phyloP scores from a whole-genome alignment of 2,888 invertebrate genomes.

The Julus scandinavius region DNA sequence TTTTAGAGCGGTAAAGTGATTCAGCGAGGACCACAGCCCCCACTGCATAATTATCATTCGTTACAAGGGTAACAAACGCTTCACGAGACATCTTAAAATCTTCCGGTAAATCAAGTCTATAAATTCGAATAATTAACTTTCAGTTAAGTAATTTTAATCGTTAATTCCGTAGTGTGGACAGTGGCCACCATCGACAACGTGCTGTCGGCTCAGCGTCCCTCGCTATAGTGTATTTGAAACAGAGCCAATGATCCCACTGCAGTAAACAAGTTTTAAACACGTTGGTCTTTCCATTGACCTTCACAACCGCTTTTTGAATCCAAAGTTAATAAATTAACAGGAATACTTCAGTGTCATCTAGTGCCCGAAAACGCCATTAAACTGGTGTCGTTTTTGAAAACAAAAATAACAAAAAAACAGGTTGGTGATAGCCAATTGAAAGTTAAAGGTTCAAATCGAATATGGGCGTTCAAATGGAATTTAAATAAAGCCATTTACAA shows the following conservation, averaged over 20 bases:
- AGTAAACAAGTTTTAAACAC: background rate
- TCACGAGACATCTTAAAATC: constrained; percentile 40
- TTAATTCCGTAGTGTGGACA: background rate
- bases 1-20: background rate
- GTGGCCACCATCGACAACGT: background rate
- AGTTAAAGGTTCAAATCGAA: background rate
- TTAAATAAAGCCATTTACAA: too few relatives aligned
- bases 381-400: background rate
- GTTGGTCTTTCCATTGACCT: constrained; percentile 11
- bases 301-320: constrained; percentile 7
- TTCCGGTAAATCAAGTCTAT: background rate
- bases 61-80: constrained; percentile 52
- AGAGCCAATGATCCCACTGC: background rate
- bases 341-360: background rate
- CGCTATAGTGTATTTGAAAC: background rate
- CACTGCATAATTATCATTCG: constrained; percentile 49
- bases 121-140: constrained; percentile 27
- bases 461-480: too few relatives aligned
- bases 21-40: constrained; percentile 53
- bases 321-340: constrained; percentile 4
- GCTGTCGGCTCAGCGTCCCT: background rate
- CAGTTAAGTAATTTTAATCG: background rate
- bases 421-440: background rate
- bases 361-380: constrained; percentile 2
- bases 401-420: background rate